These are phyloP conservation scores for Bryconaethiops microstoma DNA, from an alignment of 2,797 vertebrate species.

Conservation along the genomic window DNA sequence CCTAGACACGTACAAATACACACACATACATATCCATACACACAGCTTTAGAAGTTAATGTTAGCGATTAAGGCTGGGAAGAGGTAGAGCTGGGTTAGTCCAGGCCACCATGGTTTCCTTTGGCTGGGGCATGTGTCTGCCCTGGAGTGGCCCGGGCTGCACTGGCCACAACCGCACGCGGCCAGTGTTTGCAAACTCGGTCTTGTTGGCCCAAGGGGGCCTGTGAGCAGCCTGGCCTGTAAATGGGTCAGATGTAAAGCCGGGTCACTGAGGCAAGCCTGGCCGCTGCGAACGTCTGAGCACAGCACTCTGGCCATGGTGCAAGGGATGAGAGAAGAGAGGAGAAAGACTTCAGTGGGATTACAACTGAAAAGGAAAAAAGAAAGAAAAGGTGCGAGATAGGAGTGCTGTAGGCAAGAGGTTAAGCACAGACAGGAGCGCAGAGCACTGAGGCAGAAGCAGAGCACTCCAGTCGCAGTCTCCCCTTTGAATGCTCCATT, in stretches of 20 bases:
- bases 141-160: slow-evolving; percentile 44
- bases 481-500: not conserved
- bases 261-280: slow-evolving; percentile 62
- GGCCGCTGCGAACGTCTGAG: slow-evolving; percentile 33
- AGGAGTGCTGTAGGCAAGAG: not conserved
- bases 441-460: not conserved
- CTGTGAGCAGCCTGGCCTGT: slow-evolving; percentile 61
- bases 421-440: slow-evolving; percentile 23
- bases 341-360: slow-evolving; percentile 30
- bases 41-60: not conserved
- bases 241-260: slow-evolving; percentile 71
- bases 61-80: not conserved
- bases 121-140: slow-evolving; percentile 38
- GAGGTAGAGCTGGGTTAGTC: not conserved
- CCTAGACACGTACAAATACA: no score
- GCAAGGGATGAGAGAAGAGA: slow-evolving; percentile 24
- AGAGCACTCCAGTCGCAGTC: not conserved
- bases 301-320: slow-evolving; percentile 26
- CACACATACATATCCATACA: no score
- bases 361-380: slow-evolving; percentile 16
- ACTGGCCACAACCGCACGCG: slow-evolving; percentile 56
- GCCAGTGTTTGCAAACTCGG: slow-evolving; percentile 57
- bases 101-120: slow-evolving; percentile 23
- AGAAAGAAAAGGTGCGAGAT: slow-evolving; percentile 23
- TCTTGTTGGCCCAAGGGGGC: slow-evolving; percentile 56